phyloP scores from a whole-genome alignment of 2,797 vertebrate genomes.

The Notamacropus eugenii region DNA sequence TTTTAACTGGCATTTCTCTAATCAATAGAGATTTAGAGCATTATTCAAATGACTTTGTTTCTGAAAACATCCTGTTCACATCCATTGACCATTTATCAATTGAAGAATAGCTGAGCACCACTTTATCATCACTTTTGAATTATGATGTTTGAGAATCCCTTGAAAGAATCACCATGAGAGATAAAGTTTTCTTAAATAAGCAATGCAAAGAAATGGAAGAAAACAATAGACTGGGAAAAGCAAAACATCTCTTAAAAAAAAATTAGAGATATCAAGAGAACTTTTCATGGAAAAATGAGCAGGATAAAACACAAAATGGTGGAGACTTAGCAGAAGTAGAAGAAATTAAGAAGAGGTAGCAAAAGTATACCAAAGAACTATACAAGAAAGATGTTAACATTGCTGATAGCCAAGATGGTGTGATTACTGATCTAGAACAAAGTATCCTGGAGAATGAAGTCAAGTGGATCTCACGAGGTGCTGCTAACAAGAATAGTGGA shows the following conservation, averaged over 20 bases:
- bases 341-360: neutral
- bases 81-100: too few relatives aligned
- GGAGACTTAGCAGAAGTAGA: neutral
- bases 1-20: too few relatives aligned
- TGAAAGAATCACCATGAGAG: neutral
- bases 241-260: neutral
- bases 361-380: neutral
- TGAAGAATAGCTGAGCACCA: too few relatives aligned
- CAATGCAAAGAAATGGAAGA: neutral
- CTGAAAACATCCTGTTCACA: too few relatives aligned
- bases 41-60: too few relatives aligned
- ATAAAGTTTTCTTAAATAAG: neutral
- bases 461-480: neutral
- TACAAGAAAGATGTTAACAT: too few relatives aligned
- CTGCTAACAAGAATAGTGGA: neutral
- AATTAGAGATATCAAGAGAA: neutral
- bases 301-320: neutral
- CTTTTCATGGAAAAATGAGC: neutral
- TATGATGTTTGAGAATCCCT: neutral
- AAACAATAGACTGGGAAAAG: neutral
- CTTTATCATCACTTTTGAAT: too few relatives aligned
- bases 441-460: too few relatives aligned
- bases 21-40: too few relatives aligned
- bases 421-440: too few relatives aligned
- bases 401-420: too few relatives aligned